Percentiles rank a stretch among this genome's conserved stretches.
These are phyloP conservation scores for Cylindroiulus punctatus DNA, from an alignment of 2,888 invertebrate genomes.

Conservation along the genomic window DNA sequence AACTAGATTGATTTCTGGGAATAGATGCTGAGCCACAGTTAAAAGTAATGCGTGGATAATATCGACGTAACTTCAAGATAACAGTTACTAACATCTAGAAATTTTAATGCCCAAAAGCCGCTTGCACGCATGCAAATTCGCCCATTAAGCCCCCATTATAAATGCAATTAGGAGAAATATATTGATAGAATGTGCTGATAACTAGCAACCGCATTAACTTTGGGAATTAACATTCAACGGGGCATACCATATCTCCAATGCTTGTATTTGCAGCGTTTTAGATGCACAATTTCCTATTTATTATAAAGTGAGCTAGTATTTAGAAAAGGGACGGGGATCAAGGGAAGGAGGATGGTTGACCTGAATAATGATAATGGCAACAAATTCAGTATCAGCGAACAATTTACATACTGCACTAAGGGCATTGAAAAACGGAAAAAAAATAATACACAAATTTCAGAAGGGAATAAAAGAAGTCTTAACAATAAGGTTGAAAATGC, in stretches of 20 bases:
- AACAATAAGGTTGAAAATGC: conserved; percentile 34
- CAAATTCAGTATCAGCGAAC: neutral
- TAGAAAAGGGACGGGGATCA: neutral
- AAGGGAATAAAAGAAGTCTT: conserved; percentile 25
- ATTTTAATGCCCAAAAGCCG: neutral
- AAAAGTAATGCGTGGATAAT: conserved; percentile 11
- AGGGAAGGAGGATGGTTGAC: neutral
- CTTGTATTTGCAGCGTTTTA: neutral
- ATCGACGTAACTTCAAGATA: neutral
- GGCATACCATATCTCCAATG: neutral
- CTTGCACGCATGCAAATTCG: conserved; percentile 4
- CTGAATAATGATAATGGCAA: neutral
- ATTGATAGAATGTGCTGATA: conserved; percentile 20
- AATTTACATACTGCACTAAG: neutral
- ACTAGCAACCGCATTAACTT: conserved; percentile 29
- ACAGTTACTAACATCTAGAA: neutral
- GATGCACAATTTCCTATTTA: neutral
- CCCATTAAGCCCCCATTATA: conserved; percentile 8
- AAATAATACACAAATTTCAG: conserved; percentile 37
- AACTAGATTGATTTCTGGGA: neutral
- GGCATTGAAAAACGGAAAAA: conserved; percentile 8
- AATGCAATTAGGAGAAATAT: conserved; percentile 14
- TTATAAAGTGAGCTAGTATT: neutral
- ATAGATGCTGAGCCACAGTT: neutral
- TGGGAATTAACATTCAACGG: conserved; percentile 14